Percentiles rank a stretch among this genome's conserved stretches.
These are phyloP conservation scores for Hystrix brachyura DNA, from an alignment of 2,113 vertebrate species.

Conservation along the genomic window DNA sequence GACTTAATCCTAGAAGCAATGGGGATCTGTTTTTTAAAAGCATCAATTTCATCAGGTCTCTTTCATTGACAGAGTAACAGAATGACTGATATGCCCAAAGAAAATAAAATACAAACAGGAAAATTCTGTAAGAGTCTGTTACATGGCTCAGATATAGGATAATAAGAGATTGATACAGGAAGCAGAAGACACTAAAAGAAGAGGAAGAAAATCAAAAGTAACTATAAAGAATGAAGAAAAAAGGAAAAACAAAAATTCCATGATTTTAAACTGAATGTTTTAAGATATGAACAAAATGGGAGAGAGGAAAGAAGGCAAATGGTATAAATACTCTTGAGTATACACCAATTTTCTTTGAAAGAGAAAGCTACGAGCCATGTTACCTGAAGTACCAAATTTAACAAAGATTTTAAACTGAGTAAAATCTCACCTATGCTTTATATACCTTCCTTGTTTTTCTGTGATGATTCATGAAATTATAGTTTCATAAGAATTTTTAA, in stretches of 20 bases:
- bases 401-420: constrained; percentile 9
- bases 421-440: background rate
- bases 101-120: background rate
- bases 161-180: background rate
- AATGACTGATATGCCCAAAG: background rate
- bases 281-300: background rate
- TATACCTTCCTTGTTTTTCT: background rate
- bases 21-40: background rate
- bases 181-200: background rate
- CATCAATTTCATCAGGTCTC: background rate
- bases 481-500: background rate
- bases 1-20: background rate
- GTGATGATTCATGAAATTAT: constrained; percentile 15
- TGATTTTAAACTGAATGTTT: constrained; percentile 13
- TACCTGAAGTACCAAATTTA: background rate
- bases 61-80: background rate
- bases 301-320: background rate
- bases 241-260: background rate
- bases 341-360: background rate
- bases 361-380: background rate
- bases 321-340: background rate
- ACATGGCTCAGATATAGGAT: background rate
- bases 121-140: background rate
- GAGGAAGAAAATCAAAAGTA: background rate
- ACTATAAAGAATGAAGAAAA: constrained; percentile 5